Evolutionary conservation across 2,113 vertebrate genomes (phyloP).

Genomic region (Chinchilla lanigera): DNA sequence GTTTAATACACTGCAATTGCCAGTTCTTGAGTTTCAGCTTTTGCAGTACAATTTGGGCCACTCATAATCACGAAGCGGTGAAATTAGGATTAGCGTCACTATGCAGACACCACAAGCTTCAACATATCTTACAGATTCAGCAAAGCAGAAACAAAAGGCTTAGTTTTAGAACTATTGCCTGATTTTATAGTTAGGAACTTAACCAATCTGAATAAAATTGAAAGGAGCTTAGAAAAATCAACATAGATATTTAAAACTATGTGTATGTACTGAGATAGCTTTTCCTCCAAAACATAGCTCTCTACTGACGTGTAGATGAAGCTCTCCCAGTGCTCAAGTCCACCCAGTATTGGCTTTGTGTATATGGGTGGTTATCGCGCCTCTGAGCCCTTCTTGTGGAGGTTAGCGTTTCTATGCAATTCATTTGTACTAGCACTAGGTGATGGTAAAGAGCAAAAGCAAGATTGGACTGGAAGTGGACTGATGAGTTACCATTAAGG

Average conservation of each 20-base stretch:
- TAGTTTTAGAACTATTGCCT: slow-evolving; percentile 31
- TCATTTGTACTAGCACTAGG: background rate
- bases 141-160: background rate
- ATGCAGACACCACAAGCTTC: background rate
- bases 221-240: slow-evolving; percentile 30
- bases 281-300: background rate
- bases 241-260: background rate
- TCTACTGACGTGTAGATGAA: background rate
- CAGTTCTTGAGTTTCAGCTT: slow-evolving; percentile 47
- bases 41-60: slow-evolving; percentile 2
- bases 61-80: slow-evolving; percentile 39
- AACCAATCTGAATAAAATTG: background rate
- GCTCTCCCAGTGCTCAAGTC: background rate
- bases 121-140: background rate
- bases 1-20: slow-evolving; percentile 53
- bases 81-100: background rate
- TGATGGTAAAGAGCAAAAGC: background rate
- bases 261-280: background rate
- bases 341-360: background rate
- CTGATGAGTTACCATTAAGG: background rate
- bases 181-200: slow-evolving; percentile 39
- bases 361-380: background rate
- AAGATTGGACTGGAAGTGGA: background rate
- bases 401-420: background rate
- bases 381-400: background rate